Conservation (phyloP, 2,888 invertebrate species). For the Stenurella melanura region DNA sequence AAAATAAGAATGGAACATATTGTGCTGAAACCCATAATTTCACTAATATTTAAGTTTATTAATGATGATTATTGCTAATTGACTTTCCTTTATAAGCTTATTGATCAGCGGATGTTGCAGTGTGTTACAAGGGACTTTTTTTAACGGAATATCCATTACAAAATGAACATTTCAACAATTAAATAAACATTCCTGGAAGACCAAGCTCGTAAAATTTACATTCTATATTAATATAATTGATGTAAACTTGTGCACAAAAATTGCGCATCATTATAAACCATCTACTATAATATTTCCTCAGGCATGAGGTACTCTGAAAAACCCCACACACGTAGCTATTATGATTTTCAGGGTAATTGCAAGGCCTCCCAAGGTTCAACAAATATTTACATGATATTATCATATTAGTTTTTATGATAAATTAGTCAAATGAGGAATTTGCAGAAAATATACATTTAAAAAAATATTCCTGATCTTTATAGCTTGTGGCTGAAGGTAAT, state of each 20-base stretch:
- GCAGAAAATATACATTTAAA: not conserved
- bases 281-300: not conserved
- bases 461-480: too few relatives aligned
- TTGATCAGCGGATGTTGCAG: not conserved
- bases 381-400: not conserved
- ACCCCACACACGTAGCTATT: not conserved
- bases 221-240: not conserved
- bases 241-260: conserved; percentile 3
- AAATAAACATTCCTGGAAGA: conserved; percentile 18
- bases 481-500: too few relatives aligned
- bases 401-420: not conserved
- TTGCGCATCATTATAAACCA: not conserved
- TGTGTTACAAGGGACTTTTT: conserved; percentile 25
- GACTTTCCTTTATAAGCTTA: not conserved
- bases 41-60: not conserved
- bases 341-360: not conserved
- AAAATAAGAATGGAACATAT: not conserved
- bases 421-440: not conserved
- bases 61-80: not conserved
- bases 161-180: not conserved
- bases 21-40: not conserved
- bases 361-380: not conserved
- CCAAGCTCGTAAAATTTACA: not conserved
- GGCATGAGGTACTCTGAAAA: conserved; percentile 1
- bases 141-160: conserved; percentile 9